A percentile compares a stretch with the other conserved stretches of the same genome.
Conservation (phyloP, 2,797 vertebrate species). For the Galagoides demidoff region DNA sequence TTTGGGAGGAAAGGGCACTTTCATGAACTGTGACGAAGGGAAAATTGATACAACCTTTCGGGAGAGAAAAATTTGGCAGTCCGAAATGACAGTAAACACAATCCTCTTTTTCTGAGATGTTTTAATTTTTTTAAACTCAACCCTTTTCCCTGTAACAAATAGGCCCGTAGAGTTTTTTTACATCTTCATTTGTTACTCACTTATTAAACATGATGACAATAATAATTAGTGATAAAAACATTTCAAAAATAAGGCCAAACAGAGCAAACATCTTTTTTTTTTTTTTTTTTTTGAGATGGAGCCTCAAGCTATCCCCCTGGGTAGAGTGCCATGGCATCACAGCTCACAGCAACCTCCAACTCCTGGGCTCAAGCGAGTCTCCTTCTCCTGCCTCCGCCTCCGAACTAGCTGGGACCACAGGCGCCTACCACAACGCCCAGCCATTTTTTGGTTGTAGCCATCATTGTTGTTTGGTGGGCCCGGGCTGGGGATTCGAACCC, state of each 20-base stretch:
- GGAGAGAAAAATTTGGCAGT: constrained; percentile 15
- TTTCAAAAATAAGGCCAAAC: not conserved
- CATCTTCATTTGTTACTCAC: not conserved
- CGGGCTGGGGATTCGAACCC: no score
- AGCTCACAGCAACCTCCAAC: no score
- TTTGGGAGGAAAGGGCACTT: not conserved
- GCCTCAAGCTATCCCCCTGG: no score
- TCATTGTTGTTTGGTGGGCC: no score
- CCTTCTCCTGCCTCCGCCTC: no score
- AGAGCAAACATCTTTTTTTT: not conserved
- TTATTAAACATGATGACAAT: not conserved
- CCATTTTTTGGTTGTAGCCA: no score
- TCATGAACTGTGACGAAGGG: not conserved
- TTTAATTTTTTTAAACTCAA: not conserved
- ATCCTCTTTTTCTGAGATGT: not conserved
- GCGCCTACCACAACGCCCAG: no score
- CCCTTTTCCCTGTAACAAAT: not conserved
- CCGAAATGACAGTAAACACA: not conserved
- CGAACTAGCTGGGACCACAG: no score
- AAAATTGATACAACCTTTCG: constrained; percentile 2
- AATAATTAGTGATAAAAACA: constrained; percentile 1
- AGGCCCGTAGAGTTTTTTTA: not conserved
- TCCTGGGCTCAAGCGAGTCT: no score
- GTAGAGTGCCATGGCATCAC: no score
- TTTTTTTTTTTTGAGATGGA: no score